Percentiles rank a stretch among this genome's conserved stretches.
These are phyloP conservation scores for Ennomos quercinarius DNA, from an alignment of 2,888 invertebrate genomes.

Conservation along the genomic window DNA sequence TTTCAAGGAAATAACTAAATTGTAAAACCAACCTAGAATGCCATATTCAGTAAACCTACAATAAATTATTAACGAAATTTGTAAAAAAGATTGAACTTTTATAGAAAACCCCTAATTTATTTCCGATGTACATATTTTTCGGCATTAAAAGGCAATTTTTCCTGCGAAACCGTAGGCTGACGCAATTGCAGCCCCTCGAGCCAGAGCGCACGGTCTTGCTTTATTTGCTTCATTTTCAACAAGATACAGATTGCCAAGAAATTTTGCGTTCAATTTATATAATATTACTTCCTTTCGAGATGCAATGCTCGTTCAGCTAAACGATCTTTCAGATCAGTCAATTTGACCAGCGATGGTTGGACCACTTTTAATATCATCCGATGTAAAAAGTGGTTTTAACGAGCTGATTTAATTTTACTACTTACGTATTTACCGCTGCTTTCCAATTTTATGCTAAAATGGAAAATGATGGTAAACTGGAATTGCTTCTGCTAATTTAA, in stretches of 20 bases:
- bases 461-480: too few relatives aligned
- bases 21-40: too few relatives aligned
- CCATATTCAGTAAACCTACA: too few relatives aligned
- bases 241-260: conserved; percentile 71
- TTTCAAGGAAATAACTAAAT: too few relatives aligned
- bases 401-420: conserved; percentile 20
- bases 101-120: conserved; percentile 17
- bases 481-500: too few relatives aligned
- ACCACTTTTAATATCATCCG: conserved; percentile 3
- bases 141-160: conserved; percentile 55
- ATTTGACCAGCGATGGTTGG: conserved; percentile 45
- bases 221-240: conserved; percentile 73
- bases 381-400: conserved; percentile 10
- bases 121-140: conserved; percentile 44
- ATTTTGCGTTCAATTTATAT: conserved; percentile 69
- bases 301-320: conserved; percentile 50
- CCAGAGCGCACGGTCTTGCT: conserved; percentile 53
- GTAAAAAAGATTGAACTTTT: background rate
- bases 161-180: conserved; percentile 62
- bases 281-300: conserved; percentile 57
- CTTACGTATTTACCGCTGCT: too few relatives aligned
- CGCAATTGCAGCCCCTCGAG: conserved; percentile 56
- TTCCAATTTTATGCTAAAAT: too few relatives aligned
- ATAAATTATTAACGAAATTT: too few relatives aligned
- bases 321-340: conserved; percentile 50